Base-by-base conservation (phyloP, 1,140 invertebrate genomes). In the Grapholita molesta region DNA sequence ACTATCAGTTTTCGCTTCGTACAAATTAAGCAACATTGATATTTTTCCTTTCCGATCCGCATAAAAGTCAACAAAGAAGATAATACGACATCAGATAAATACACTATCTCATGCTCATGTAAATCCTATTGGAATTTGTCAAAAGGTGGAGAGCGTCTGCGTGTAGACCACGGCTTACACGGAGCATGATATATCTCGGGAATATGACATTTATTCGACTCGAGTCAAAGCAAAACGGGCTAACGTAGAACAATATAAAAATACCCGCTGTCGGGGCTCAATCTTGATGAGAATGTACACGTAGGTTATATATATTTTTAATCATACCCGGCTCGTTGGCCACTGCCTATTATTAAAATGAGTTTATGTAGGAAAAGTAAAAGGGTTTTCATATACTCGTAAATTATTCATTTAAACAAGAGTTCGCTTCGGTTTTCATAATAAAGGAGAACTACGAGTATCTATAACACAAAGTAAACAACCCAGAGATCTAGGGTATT, bases 161-260 rank as follows among this genome's bases (percentile, higher is more conserved):
- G 28, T 61, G 55, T 28, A 61, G 55, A 61, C 55, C 32, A 28
- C 30, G 23, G 48, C 48, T 55, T 33, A 35, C 32, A 23, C 18
- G 12, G 52, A 30, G 65, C 38, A 52, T 38, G 35, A 67, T 67
- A 67, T 48, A 67, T 67, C 24, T 61, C 55, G 25, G 55, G 25
- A 61, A 61, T 67, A 42, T 38, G 64, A 70, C 65, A 68, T 75
- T 70, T 70, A 75, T 78, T 71, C 72, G 70, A 68, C 67, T 61
- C 55, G 72, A 73, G 32, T 53, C 68, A 61, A 69, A 71, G 71
- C 66, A 64, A 68, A 53, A 61, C 23, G 68, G 48, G 12, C 21
- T 70, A 74, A 67, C 65, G 61, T 32, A 32, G 53, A 61, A 65
- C 32, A 65, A 69, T 69, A 71, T 77, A 73, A 70, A 70, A 70